These are phyloP conservation scores for Trichogramma dendrolimi DNA, from an alignment of 2,888 invertebrate genomes.

Conservation along the genomic window DNA sequence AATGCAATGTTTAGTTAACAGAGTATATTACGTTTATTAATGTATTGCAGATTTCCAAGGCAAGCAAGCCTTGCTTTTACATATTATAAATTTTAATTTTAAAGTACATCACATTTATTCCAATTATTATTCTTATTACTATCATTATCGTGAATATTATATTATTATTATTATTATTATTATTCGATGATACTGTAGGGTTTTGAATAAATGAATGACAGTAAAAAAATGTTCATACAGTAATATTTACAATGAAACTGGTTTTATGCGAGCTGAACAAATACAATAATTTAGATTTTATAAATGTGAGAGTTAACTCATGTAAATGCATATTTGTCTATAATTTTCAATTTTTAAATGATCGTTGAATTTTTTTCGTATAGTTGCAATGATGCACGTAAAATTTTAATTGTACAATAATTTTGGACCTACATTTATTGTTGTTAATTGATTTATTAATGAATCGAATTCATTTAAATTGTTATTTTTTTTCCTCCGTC, in stretches of 20 bases:
- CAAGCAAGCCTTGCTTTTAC: slow-evolving; percentile 23
- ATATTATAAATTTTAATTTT: slow-evolving; percentile 22
- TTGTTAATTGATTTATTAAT: slow-evolving; percentile 21
- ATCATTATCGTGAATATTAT: slow-evolving; percentile 16
- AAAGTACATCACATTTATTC: background rate
- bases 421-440: slow-evolving; percentile 15
- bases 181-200: slow-evolving; percentile 22
- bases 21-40: slow-evolving; percentile 30
- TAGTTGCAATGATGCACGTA: slow-evolving; percentile 19
- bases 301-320: slow-evolving; percentile 23
- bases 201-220: slow-evolving; percentile 23
- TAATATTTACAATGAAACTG: slow-evolving; percentile 26
- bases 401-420: slow-evolving; percentile 24
- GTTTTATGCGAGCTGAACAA: slow-evolving; percentile 29
- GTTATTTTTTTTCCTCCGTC: slow-evolving; percentile 25
- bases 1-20: slow-evolving; percentile 29
- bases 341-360: slow-evolving; percentile 19
- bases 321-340: slow-evolving; percentile 22
- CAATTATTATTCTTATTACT: slow-evolving; percentile 13
- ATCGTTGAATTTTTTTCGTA: slow-evolving; percentile 15
- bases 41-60: slow-evolving; percentile 28
- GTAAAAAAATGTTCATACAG: slow-evolving; percentile 19
- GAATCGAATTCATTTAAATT: slow-evolving; percentile 20
- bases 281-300: slow-evolving; percentile 30
- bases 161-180: slow-evolving; percentile 22